A percentile compares a stretch with the other conserved stretches of the same genome.
phyloP scores from a whole-genome alignment of 2,888 invertebrate species.

The Julus scandinavius region DNA sequence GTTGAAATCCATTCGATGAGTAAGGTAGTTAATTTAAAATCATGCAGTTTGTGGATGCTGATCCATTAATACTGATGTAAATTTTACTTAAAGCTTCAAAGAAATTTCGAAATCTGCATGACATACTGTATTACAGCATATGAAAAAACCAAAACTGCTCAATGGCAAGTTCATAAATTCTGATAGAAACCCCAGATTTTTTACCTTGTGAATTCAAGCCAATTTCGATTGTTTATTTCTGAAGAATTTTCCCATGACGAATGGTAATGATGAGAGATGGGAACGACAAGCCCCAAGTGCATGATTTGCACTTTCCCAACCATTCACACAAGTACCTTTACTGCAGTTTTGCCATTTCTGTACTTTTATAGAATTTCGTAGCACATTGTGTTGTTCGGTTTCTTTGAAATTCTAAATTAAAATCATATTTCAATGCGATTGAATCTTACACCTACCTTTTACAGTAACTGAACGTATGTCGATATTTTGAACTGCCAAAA shows the following conservation, averaged over 20 bases:
- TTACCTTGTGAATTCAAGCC: neutral
- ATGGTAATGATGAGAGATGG: neutral
- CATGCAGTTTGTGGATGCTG: no score
- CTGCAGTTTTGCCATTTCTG: neutral
- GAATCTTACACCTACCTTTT: constrained; percentile 56
- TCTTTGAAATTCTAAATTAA: neutral
- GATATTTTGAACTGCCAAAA: constrained; percentile 66
- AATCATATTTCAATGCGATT: neutral
- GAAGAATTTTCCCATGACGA: constrained; percentile 6
- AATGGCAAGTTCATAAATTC: neutral
- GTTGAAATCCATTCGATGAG: no score
- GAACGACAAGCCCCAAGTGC: constrained; percentile 17
- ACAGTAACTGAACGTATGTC: constrained; percentile 65
- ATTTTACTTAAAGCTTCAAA: no score
- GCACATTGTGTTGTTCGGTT: neutral
- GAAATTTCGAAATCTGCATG: no score
- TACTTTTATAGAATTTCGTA: neutral
- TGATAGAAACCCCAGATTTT: neutral
- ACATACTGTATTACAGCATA: no score
- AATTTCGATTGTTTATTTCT: neutral
- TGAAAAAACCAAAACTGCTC: neutral
- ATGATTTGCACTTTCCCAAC: constrained; percentile 12
- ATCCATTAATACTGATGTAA: no score
- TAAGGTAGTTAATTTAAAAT: no score
- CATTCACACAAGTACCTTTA: neutral